Conservation (phyloP, 1,140 invertebrate genomes). For the Brachionus koreanus region DNA sequence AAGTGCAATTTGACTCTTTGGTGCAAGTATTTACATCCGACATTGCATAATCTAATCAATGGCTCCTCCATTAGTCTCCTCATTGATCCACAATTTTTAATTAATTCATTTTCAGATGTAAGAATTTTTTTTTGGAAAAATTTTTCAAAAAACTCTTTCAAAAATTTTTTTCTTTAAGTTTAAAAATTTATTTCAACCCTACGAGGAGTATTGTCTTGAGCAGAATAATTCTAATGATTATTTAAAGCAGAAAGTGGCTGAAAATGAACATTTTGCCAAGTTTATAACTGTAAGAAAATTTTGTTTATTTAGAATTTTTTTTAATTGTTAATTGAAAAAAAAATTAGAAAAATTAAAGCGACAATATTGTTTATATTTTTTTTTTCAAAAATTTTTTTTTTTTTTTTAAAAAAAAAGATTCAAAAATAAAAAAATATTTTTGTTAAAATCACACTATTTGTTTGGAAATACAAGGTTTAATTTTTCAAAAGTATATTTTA, state of each 20-base stretch:
- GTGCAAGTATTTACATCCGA: slow-evolving; percentile 18
- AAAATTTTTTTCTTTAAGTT: slow-evolving; percentile 61
- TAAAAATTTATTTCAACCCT: slow-evolving; percentile 70
- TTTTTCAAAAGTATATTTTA: no score
- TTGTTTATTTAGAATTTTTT: no score
- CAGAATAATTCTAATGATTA: slow-evolving; percentile 79
- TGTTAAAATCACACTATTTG: no score
- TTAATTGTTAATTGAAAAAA: no score
- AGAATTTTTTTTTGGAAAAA: background rate
- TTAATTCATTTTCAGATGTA: slow-evolving; percentile 17
- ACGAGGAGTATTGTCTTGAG: slow-evolving; percentile 77
- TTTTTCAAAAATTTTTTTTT: no score
- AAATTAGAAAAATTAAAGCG: no score
- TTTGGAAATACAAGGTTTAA: no score
- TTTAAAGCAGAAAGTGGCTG: slow-evolving; percentile 74
- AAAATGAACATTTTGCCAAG: slow-evolving; percentile 79
- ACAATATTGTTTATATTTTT: no score
- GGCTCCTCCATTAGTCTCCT: background rate
- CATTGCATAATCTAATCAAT: background rate
- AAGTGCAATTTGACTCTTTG: slow-evolving; percentile 41
- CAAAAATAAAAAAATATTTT: no score
- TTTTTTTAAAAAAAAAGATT: no score
- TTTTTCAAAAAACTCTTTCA: background rate
- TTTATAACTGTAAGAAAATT: slow-evolving; percentile 70
- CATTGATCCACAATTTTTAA: slow-evolving; percentile 26